Evolutionary conservation across 2,797 vertebrate species (phyloP), one percentile per base, ranked within the genome.

Genomic region (Pristis pectinata): DNA sequence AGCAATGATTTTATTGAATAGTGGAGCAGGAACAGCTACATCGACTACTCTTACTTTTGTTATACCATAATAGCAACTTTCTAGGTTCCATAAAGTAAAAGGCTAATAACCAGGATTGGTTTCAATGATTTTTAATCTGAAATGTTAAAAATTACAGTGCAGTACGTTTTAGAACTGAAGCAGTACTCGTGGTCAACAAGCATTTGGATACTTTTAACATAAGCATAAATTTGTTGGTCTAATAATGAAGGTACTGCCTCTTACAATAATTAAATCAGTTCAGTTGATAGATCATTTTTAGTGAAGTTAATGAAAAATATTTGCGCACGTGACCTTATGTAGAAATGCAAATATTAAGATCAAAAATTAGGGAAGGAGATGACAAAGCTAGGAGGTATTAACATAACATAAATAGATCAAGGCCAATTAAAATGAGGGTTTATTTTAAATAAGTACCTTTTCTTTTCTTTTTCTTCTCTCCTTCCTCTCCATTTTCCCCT

Each of bases 391-490:
- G 37, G n/a, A 9, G 41, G n/a, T 41, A 41, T 79, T 79, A 41
- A 79, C 70, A 72, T 72, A 24, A 72, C 22, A 72, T 24, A 22
- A 72, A 30, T 24, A 72, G 22, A 72, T 72, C 70, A 72, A 24
- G 22, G 70, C 70, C 70, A 72, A 24, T 6, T 24, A 72, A 64
- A 22, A 72, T 72, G 15, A 17, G 17, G 64, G 61, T 93, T 91
- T 44, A 34, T 49, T 41, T 93, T 11, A 72, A 91, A 34, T 95
- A 95, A 96, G 97, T 96, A 99, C 99, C 99, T 97, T 98, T 97
- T 89, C 98, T 97, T 95, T 97, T 99, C 95, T 98, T 98, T 95
- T 97, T 97, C 95, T 98, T 98, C 96, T 98, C 98, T 96, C 98
- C 98, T 34, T 98, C 97, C 83, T 98, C 98, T 72, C 98, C 98